Evolutionary conservation across 2,113 vertebrate species (phyloP).

Genomic region (Setophaga petechia): DNA sequence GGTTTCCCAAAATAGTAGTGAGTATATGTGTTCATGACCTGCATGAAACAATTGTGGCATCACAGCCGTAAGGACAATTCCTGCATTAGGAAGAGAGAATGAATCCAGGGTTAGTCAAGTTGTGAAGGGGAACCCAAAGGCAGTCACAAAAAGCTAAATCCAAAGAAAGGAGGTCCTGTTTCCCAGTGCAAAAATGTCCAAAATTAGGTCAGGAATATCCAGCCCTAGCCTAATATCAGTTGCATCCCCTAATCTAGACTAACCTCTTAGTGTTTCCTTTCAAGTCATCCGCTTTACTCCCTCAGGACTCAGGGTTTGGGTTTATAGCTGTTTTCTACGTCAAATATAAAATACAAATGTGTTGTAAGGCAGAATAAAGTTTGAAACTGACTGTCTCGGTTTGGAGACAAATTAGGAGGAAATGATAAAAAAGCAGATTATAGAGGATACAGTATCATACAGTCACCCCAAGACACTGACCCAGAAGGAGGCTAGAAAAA

Average conservation of each 20-base stretch:
- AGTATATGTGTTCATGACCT: background rate
- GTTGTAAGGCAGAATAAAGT: constrained; percentile 5
- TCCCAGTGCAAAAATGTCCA: background rate
- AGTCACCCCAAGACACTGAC: background rate
- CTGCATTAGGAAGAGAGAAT: background rate
- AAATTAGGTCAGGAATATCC: background rate
- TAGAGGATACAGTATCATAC: background rate
- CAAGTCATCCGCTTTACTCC: background rate
- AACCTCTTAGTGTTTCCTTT: constrained; percentile 11
- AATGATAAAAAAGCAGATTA: accelerated
- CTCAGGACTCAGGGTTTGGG: background rate
- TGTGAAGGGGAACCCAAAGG: background rate
- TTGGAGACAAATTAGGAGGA: background rate
- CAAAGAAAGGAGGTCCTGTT: background rate
- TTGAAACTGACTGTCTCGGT: background rate
- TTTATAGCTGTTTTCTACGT: constrained; percentile 33
- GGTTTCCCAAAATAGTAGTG: background rate
- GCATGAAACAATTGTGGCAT: background rate
- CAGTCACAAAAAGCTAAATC: background rate
- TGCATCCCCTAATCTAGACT: background rate
- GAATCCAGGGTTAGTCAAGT: background rate
- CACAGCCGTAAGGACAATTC: background rate
- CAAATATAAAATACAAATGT: constrained; percentile 47
- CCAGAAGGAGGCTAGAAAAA: constrained; percentile 28
- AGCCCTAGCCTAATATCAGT: background rate